These are phyloP conservation scores for Gallinago undulata DNA, from an alignment of 2,113 vertebrate species.

Conservation along the genomic window DNA sequence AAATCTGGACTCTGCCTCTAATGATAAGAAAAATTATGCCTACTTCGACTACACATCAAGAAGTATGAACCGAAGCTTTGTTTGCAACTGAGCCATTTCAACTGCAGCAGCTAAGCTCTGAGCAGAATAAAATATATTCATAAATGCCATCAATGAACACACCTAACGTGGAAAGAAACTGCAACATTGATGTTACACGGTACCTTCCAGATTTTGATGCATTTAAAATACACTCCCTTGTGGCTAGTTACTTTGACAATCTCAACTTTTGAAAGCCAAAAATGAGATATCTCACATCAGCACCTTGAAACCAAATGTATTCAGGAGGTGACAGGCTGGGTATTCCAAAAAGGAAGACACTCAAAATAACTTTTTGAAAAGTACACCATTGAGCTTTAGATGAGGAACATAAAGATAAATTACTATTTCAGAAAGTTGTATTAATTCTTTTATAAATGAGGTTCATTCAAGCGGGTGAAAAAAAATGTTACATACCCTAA, in stretches of 20 bases:
- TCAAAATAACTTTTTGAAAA: background rate
- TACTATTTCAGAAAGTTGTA: background rate
- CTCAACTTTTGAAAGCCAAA: background rate
- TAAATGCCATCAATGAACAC: background rate
- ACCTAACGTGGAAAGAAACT: background rate
- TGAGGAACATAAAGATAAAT: background rate
- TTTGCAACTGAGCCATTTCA: background rate
- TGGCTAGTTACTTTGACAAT: background rate
- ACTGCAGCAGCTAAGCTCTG: background rate
- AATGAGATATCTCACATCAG: background rate
- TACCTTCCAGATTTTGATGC: background rate
- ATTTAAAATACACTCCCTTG: background rate
- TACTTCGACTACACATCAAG: background rate
- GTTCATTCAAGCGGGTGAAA: background rate
- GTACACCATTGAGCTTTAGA: background rate
- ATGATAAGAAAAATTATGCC: background rate
- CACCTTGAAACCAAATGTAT: background rate
- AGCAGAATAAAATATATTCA: background rate
- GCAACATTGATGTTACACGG: rapidly evolving
- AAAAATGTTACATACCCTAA: background rate
- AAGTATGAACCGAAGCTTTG: background rate
- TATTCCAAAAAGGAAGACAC: background rate
- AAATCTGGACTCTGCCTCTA: background rate
- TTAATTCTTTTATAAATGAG: background rate
- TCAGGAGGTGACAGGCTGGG: background rate